Conservation (phyloP, 2,888 invertebrate species). For the Drosophila rubida region DNA sequence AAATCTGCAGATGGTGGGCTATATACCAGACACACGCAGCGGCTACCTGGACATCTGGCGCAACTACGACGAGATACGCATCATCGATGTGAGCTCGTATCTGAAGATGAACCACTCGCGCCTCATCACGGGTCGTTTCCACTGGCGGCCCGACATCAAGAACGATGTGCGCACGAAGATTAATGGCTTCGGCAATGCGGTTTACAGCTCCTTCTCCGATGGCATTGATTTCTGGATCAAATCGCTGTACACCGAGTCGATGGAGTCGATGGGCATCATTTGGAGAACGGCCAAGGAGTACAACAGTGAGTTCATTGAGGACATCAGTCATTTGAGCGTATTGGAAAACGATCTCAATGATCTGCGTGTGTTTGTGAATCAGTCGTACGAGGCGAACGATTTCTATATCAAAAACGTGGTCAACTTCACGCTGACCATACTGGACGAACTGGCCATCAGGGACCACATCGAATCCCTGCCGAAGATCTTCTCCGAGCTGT, state of each 20-base stretch:
- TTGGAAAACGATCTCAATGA: slow-evolving; percentile 87
- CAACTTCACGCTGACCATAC: slow-evolving; percentile 88
- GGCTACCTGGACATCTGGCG: slow-evolving; percentile 92
- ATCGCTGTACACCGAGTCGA: slow-evolving; percentile 89
- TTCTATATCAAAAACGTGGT: slow-evolving; percentile 93
- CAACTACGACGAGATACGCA: slow-evolving; percentile 91
- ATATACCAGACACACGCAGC: slow-evolving; percentile 91
- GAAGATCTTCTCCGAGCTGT: slow-evolving; percentile 92
- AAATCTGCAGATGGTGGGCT: slow-evolving; percentile 90
- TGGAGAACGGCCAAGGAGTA: slow-evolving; percentile 91
- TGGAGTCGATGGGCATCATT: slow-evolving; percentile 88
- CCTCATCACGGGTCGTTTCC: slow-evolving; percentile 91
- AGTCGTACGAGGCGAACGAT: slow-evolving; percentile 92
- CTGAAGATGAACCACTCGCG: slow-evolving; percentile 93
- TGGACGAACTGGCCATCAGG: slow-evolving; percentile 92
- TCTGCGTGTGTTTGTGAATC: slow-evolving; percentile 89
- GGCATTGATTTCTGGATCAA: slow-evolving; percentile 88
- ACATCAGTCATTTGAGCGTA: slow-evolving; percentile 88
- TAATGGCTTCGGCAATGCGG: slow-evolving; percentile 83
- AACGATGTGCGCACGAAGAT: slow-evolving; percentile 86
- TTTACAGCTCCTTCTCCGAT: slow-evolving; percentile 86
- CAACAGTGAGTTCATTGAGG: slow-evolving; percentile 89
- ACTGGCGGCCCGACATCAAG: slow-evolving; percentile 92
- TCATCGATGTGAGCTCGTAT: slow-evolving; percentile 92
- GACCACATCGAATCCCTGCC: slow-evolving; percentile 92